Evolutionary conservation across 2,797 vertebrate species (phyloP), one percentile per base, ranked within the genome.

Genomic region (Odontamblyopus rebecca): DNA sequence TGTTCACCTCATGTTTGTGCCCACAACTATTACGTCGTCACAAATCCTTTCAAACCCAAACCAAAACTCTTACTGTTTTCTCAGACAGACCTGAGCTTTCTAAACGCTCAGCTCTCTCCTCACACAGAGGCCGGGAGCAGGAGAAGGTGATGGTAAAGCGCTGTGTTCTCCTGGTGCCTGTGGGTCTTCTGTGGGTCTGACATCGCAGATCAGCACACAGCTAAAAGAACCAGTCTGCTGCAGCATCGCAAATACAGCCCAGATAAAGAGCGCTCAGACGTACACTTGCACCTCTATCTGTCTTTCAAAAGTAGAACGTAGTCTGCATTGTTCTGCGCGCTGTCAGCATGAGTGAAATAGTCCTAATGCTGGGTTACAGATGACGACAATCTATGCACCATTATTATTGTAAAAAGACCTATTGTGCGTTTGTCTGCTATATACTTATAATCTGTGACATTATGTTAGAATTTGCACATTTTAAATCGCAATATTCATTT

Each of bases 211-310:
- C 84, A 93, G 91, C 94, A 93, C 88, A 85, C 23, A 12, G 56
- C 56, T 90, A 92, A 91, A 93, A 94, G 92, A 92, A 93, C 91
- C 94, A 88, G 93, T 96, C 93, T 93, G 94, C 94, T 94, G 92
- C 93, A 96, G 94, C 93, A 95, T 93, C 92, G 94, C 90, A 97
- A 97, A 97, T 96, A 97, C 95, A 98, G 96, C 96, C 96, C 35
- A 9, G 44, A 48, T 48, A 48, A 48, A 48, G 11, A 15, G 13
- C 0, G 11, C 96, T 96, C 96, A 95, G 96, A 95, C 93, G 93
- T 93, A 94, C 93, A 93, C 90, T 86, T 15, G 18, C 18, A 62
- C 29, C 61, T 67, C 48, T 48, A 29, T 68, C 50, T 72, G 68
- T 78, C 86, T 85, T 82, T 82, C 80, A 95, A 94, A 95, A 94